Evolutionary conservation across 1,140 invertebrate genomes (phyloP), one percentile per base, ranked within the genome.

Genomic region (Heliconius hewitsoni): DNA sequence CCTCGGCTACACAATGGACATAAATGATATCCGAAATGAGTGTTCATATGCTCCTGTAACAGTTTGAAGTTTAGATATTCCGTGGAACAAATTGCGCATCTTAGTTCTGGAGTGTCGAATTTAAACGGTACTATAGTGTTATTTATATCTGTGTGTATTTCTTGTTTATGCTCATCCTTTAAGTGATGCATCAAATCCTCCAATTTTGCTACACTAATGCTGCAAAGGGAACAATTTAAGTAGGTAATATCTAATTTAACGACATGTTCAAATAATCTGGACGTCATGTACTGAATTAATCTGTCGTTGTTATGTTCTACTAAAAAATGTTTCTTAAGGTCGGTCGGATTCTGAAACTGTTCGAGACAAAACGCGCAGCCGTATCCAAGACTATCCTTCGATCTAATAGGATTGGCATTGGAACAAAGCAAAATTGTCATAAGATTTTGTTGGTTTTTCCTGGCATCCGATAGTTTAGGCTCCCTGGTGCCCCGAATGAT

Each of bases 1-100:
- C 85, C 85, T 9, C 97, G 97, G 2, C 95, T 95, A 87, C 98
- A 98, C 9, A 97, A 95, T 73, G 97, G 96, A 84, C 98, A 98
- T 78, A 97, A 95, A 85, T 97, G 97, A 46, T 88, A 91, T 23
- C 86, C 86, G 23, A 90, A 92, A 79, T 95, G 94, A 0, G 89
- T 82, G 50, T 90, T 90, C 90, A 94, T 91, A 30, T 95, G 95
- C 30, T 90, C 88, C n/a, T 91, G 84, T 19, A 95, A 73, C 19
- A 91, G 87, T 75, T 92, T 89, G 23, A 94, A 92, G 0, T 87
- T 93, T 16, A 85, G 79, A 74, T 94, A 89, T 18, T 91, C 89
- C 8, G 89, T 88, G 0, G 87, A 85, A 74, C 95, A 95, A 0
- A 95, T 76, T 0, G 85, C 82, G 71, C 95, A 95, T 34, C 86